A percentile compares a stretch with the other conserved stretches of the same genome.
Conservation (phyloP, 2,113 vertebrate genomes). For the Henicopernis longicauda region DNA sequence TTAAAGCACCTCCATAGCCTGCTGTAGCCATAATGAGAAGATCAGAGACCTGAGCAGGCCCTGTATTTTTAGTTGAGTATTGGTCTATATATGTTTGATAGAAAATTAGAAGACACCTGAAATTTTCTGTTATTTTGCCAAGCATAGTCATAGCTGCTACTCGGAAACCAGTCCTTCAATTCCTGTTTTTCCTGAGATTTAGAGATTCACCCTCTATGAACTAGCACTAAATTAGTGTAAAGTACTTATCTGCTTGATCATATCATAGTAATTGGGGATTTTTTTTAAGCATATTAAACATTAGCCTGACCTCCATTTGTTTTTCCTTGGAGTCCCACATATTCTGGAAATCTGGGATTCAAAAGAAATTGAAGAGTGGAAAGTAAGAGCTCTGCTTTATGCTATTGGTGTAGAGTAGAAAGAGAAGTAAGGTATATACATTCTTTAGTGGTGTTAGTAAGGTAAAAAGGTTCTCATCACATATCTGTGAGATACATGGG, state of each 20-base stretch:
- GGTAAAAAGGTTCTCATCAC: neutral
- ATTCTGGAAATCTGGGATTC: neutral
- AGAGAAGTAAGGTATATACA: neutral
- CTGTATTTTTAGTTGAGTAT: neutral
- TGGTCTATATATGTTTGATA: neutral
- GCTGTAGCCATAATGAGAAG: neutral
- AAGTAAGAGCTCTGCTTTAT: neutral
- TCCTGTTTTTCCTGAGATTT: neutral
- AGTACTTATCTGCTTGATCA: neutral
- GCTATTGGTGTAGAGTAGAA: neutral
- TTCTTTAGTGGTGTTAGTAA: neutral
- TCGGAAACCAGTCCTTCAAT: neutral
- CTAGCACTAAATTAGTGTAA: neutral
- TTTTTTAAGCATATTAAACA: neutral
- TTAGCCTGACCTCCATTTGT: neutral
- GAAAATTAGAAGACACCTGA: neutral
- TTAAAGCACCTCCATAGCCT: neutral
- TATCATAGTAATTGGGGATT: neutral
- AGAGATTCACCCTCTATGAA: neutral
- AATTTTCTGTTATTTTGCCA: neutral
- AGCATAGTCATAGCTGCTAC: neutral
- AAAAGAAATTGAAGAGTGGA: neutral
- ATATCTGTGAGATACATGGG: accelerated
- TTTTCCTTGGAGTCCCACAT: neutral
- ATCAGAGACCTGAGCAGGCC: neutral